A percentile compares a stretch with the other conserved stretches of the same genome.
These are phyloP conservation scores for Blera fallax DNA, from an alignment of 2,888 invertebrate genomes.

Conservation along the genomic window DNA sequence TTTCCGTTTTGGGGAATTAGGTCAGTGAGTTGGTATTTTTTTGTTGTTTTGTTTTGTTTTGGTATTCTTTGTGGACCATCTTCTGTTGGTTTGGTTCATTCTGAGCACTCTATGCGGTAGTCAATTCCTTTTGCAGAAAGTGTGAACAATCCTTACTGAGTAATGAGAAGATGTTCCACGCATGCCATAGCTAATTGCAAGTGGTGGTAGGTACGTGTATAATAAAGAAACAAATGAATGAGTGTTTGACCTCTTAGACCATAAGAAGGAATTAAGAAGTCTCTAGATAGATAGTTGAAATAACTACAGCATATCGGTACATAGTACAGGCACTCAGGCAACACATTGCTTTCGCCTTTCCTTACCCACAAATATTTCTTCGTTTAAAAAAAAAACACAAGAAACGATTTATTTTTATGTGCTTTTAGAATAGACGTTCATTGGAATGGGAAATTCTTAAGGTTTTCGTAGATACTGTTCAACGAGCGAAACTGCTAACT, in stretches of 20 bases:
- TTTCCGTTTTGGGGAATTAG: constrained; percentile 70
- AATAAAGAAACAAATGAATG: constrained; percentile 34
- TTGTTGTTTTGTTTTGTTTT: constrained; percentile 4
- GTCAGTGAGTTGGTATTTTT: constrained; percentile 46
- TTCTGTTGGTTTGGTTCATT: constrained; percentile 15
- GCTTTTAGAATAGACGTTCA: background rate
- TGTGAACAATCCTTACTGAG: constrained; percentile 68
- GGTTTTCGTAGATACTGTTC: too few species aligned
- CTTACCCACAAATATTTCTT: background rate
- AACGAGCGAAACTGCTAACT: too few species aligned
- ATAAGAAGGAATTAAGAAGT: constrained; percentile 36
- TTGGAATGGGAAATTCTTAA: too few species aligned
- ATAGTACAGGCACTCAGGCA: constrained; percentile 33
- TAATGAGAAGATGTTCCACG: constrained; percentile 59
- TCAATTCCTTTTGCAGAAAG: constrained; percentile 59
- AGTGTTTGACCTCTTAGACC: constrained; percentile 52
- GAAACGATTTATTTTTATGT: background rate
- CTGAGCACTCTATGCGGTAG: constrained; percentile 5
- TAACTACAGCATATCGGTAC: constrained; percentile 45
- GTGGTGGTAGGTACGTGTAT: constrained; percentile 19
- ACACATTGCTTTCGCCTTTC: constrained; percentile 39
- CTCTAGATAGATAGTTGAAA: constrained; percentile 42
- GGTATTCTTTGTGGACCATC: background rate
- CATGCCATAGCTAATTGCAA: constrained; percentile 58
- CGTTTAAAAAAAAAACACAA: background rate